A percentile compares a stretch with the other conserved stretches of the same genome.
Conservation (phyloP, 2,888 invertebrate species). For the Himalopsyche tibetana region DNA sequence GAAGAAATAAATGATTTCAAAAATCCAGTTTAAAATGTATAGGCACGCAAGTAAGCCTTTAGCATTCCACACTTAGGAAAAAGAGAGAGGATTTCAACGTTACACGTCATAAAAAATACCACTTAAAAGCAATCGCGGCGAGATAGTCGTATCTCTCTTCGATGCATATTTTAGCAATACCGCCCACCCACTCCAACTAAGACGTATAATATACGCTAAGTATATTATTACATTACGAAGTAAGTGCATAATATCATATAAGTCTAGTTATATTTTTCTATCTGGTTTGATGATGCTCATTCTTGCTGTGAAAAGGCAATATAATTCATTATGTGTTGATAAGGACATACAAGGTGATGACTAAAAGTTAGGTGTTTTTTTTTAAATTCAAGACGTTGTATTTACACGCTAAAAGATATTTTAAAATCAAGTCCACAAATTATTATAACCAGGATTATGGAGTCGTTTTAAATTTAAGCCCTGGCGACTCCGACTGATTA, state of each 20-base stretch:
- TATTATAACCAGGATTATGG: no score
- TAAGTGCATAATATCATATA: constrained; percentile 15
- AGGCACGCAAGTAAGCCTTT: constrained; percentile 27
- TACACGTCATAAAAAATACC: constrained; percentile 32
- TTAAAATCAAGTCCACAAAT: no score
- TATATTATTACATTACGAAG: constrained; percentile 2
- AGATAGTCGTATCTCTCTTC: constrained; percentile 37
- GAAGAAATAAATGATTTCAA: not conserved
- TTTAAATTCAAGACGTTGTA: no score
- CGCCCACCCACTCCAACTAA: not conserved
- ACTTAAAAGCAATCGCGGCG: constrained; percentile 23
- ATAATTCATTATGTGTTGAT: no score
- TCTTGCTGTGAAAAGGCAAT: no score
- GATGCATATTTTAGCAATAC: constrained; percentile 34
- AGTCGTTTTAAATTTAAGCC: no score
- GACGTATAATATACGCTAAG: not conserved
- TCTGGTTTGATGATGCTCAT: no score
- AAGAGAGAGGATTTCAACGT: constrained; percentile 41
- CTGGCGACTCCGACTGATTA: no score
- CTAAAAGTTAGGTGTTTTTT: no score
- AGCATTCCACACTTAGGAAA: constrained; percentile 19
- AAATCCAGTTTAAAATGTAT: constrained; percentile 31
- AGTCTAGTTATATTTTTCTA: no score
- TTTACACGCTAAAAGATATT: no score
- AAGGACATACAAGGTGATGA: no score